Evolutionary conservation across 2,888 invertebrate species (phyloP).

Genomic region (Brenthis daphne): DNA sequence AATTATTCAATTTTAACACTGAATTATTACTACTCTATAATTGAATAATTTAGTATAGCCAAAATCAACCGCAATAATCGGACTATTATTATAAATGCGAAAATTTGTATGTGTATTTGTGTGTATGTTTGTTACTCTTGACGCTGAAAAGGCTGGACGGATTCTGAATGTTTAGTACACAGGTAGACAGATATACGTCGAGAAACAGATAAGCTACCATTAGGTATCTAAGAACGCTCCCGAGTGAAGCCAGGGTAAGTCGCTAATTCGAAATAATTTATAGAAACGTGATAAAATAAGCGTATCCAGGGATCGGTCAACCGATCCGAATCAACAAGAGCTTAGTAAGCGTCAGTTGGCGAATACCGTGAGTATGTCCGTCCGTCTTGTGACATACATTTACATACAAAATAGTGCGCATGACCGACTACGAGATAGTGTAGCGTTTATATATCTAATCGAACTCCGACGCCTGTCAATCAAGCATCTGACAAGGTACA

Average conservation of each 20-base stretch:
- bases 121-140: no score
- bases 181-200: no score
- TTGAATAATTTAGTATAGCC: conserved; percentile 38
- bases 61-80: no score
- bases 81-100: no score
- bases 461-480: conserved; percentile 64
- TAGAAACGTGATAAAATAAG: conserved; percentile 7
- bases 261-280: conserved; percentile 6
- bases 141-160: no score
- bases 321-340: background rate
- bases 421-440: conserved; percentile 67
- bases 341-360: conserved; percentile 25
- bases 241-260: background rate
- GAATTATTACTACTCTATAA: conserved; percentile 50
- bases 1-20: conserved; percentile 55
- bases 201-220: conserved; percentile 2
- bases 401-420: conserved; percentile 74
- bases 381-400: conserved; percentile 60
- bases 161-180: no score
- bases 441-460: conserved; percentile 69
- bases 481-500: conserved; percentile 56
- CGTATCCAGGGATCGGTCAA: conserved; percentile 12
- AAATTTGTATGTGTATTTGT: no score
- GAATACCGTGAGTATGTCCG: conserved; percentile 48
- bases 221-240: background rate